Conservation (phyloP, 1,140 invertebrate species). For the Pygmarrhopalites habei region DNA sequence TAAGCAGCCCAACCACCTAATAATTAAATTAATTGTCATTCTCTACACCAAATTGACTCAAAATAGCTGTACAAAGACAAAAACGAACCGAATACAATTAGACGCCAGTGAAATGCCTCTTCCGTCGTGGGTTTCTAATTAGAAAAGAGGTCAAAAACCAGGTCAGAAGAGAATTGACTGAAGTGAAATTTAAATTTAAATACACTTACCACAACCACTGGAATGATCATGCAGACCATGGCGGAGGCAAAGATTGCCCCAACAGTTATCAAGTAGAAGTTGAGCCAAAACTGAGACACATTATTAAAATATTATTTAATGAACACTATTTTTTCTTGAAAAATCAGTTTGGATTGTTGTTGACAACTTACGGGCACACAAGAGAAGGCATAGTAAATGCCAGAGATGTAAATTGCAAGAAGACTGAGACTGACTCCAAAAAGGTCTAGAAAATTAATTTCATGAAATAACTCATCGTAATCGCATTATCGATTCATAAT, state of each 20-base stretch:
- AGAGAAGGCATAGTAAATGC: slow-evolving; percentile 95
- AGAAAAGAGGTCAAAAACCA: no score
- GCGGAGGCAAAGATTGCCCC: slow-evolving; percentile 68
- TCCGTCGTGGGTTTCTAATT: slow-evolving; percentile 27
- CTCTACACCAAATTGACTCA: slow-evolving; percentile 58
- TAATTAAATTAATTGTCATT: slow-evolving; percentile 25
- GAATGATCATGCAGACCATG: slow-evolving; percentile 67
- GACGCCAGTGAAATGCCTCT: slow-evolving; percentile 28
- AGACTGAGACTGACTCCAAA: slow-evolving; percentile 88
- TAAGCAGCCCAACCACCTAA: slow-evolving; percentile 79
- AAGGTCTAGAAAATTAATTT: no score
- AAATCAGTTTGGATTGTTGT: neutral
- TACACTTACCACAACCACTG: no score
- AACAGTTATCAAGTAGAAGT: slow-evolving; percentile 75
- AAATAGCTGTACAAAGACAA: no score
- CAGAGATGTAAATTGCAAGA: slow-evolving; percentile 87
- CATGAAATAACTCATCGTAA: no score
- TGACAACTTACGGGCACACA: slow-evolving; percentile 69
- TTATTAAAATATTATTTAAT: neutral
- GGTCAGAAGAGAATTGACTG: no score
- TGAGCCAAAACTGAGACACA: slow-evolving; percentile 60
- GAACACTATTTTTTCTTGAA: neutral
- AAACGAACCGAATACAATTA: slow-evolving; percentile 30
- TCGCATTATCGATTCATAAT: no score
- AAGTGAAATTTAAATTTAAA: no score